phyloP scores from a whole-genome alignment of 2,113 vertebrate genomes.

The Siphamia tubifer region DNA sequence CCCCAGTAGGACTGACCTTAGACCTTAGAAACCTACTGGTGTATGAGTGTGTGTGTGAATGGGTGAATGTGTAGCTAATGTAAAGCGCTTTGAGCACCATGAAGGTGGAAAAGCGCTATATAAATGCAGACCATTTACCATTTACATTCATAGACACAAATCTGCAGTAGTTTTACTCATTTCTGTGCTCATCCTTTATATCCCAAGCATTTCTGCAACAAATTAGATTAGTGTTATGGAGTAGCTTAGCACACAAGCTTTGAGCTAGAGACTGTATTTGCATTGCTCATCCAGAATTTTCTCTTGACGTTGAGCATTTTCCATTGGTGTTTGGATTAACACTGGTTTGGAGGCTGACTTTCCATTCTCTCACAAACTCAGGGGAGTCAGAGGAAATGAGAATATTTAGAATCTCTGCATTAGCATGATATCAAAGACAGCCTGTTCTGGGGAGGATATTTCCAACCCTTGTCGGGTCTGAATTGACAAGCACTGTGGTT shows the following conservation, averaged over 20 bases:
- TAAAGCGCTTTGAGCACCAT: no score
- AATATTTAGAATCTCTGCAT: slow-evolving; percentile 17
- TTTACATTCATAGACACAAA: background rate
- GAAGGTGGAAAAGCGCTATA: no score
- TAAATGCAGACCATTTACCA: no score
- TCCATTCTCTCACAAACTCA: background rate
- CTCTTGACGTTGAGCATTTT: slow-evolving; percentile 1
- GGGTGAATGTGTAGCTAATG: no score
- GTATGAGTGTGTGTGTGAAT: no score
- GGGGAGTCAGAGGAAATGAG: slow-evolving; percentile 7
- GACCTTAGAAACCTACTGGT: no score
- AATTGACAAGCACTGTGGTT: slow-evolving; percentile 32
- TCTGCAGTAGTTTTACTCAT: background rate
- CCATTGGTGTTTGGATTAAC: background rate
- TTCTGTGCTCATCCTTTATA: background rate
- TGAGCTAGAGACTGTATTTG: slow-evolving; percentile 1
- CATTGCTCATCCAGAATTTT: slow-evolving; percentile 16
- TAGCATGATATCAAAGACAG: slow-evolving; percentile 50
- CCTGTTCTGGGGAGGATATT: slow-evolving; percentile 8
- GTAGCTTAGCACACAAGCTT: background rate
- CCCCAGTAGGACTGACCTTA: no score
- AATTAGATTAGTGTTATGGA: slow-evolving; percentile 23
- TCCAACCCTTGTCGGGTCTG: background rate
- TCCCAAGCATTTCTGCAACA: slow-evolving; percentile 12
- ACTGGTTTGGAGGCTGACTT: background rate